Evolutionary conservation across 2,797 vertebrate genomes (phyloP), one percentile per base, ranked within the genome.

Genomic region (Spondyliosoma cantharus): DNA sequence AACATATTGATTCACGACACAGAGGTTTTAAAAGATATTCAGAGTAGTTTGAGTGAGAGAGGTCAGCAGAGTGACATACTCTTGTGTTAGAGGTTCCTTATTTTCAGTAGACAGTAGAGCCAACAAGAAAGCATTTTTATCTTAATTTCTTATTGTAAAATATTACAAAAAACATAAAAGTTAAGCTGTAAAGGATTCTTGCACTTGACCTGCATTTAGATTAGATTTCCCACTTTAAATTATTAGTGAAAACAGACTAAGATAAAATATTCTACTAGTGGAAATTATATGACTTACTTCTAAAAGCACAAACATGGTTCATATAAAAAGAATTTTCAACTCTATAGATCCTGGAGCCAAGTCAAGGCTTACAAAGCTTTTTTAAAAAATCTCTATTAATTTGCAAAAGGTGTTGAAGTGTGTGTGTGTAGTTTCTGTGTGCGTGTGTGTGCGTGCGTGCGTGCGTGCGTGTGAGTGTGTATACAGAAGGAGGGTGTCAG

Each of bases 401-500:
- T 53, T 56, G 27, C 17, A 62, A 69, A 68, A 27, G 16, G 14
- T 50, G 50, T 63, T 77, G 22, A 13, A 59, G 27, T 56, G 43
- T 65, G 64, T 69, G 57, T 64, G 65, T 25, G 48, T 50, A 45
- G 14, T 5, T 45, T 45, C 43, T 37, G 53, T 32, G 7, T 32
- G 32, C 27, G 27, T 4, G 7, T 43, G 42, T 43, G 42, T 43
- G 49, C 22, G n/a, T 71, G 61, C 60, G 27, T 61, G 7, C 27
- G 8, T 20, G 49, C 43, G 52, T 27, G 32, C 12, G 49, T 56
- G 50, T 66, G 65, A 63, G 57, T 64, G 66, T 32, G 48, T 75
- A 14, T 64, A 71, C 15, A 57, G 54, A 75, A 52, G 50, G 49
- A 62, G 63, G 19, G n/a, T 62, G 53, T 50, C 22, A 3, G 72